Evolutionary conservation across 2,888 invertebrate species (phyloP), one percentile per base, ranked within the genome.

Genomic region (Drepana falcataria): DNA sequence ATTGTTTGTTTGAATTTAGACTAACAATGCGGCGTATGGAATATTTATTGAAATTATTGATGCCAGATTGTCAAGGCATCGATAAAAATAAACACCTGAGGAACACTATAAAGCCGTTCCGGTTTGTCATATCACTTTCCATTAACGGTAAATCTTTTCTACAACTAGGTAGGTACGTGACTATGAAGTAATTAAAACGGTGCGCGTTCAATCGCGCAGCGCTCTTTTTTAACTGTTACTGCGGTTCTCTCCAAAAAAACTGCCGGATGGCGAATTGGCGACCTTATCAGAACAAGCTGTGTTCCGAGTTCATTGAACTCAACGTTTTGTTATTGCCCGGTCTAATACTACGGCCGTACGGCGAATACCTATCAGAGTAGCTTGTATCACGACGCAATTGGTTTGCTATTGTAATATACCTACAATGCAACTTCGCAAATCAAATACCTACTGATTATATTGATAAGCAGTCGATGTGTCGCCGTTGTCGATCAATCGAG

Each of bases 101-200:
- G 48, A 61, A 60, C 65, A 71, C 71, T 69, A 71, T 69, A 68
- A 64, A 70, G 59, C 66, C 55, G 56, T 65, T 66, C 75, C 37
- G 37, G 37, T 74, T 73, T 75, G 72, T 77, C 77, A 82, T 79
- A 83, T 88, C 85, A 85, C 87, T 87, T 87, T 87, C 85, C 75
- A 72, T 76, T 80, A 90, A 85, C 90, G 84, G 89, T 87, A 81
- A 66, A 79, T 70, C 77, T 72, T 83, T 82, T 83, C 84, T 83
- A 81, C 81, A 75, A 75, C 75, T 75, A 21, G 21, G 21, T 21
- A 21, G 21, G 21, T 21, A 79, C 82, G 79, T 80, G 82, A 81
- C 86, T 82, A 81, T 83, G 79, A 84, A 83, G 85, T 85, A 87
- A 90, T 90, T 89, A 89, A 89, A 90, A 89, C 89, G 89, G 88